Base-by-base conservation (phyloP, 2,113 vertebrate species). In the Anser cygnoides region DNA sequence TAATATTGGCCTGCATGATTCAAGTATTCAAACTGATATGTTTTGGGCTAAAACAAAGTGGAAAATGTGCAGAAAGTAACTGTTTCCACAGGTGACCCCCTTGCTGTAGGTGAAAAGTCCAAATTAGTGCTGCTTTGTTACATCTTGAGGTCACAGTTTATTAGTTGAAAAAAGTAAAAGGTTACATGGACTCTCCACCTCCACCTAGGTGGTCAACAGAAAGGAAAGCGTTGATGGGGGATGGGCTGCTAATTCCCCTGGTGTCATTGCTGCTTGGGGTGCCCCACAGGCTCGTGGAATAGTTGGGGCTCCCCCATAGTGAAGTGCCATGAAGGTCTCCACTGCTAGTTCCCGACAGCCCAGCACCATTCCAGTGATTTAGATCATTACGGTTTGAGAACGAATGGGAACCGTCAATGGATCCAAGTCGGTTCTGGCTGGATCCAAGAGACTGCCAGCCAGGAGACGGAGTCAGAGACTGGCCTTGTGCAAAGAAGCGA, bases 21-120 rank as follows among this genome's bases (percentile, higher is more conserved):
- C 99, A 99, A 99, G 99, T 99, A 99, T 99, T 99, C 98, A 98
- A 99, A 99, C 99, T 99, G 99, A 99, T 99, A 99, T 99, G 99
- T 99, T 99, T 99, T 99, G 99, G 99, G 99, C 99, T 98, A 99
- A 99, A 99, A 99, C 98, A 99, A 99, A 99, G 99, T 99, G 99
- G 99, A 99, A 98, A 99, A 99, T 99, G 99, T 99, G 99, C 99
- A 99, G 98, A 98, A 98, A 98, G 98, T 97, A 99, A 99, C 99
- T 98, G 98, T 98, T 98, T 99, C 99, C 99, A 99, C 99, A 98
- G 99, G 99, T 98, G 98, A 97, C 97, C 98, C 98, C 99, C 98
- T 98, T 19, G 97, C 96, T 98, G 98, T 98, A 98, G 98, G 98
- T 98, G 98, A 98, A 92, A 97, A 98, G 99, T 99, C 98, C 98